Evolutionary conservation across 2,113 vertebrate species (phyloP).

Genomic region (Scortum barcoo): DNA sequence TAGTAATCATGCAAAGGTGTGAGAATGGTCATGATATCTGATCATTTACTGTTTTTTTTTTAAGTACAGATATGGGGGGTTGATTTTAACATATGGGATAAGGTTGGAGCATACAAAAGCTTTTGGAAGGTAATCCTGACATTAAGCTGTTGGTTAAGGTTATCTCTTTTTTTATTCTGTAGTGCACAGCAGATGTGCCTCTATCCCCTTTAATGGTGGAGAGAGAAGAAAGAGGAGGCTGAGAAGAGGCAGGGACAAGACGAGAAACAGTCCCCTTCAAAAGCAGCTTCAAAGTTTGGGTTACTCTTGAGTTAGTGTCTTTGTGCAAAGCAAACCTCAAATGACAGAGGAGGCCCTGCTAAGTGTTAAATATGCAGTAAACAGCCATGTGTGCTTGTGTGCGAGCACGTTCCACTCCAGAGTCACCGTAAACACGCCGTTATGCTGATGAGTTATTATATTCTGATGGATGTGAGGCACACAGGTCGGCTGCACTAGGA

Average conservation of each 20-base stretch:
- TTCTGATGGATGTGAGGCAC: slow-evolving; percentile 50
- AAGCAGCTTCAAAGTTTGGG: slow-evolving; percentile 56
- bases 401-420: not conserved
- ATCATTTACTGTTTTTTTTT: too few relatives aligned
- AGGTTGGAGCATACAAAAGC: not conserved
- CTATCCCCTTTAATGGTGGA: slow-evolving; percentile 50
- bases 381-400: slow-evolving; percentile 30
- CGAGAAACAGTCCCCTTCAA: slow-evolving; percentile 63
- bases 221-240: slow-evolving; percentile 41
- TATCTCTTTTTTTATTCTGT: not conserved
- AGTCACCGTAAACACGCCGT: slow-evolving; percentile 49
- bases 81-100: too few relatives aligned
- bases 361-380: slow-evolving; percentile 53
- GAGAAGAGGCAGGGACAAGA: slow-evolving; percentile 51
- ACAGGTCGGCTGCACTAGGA: not conserved
- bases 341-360: slow-evolving; percentile 63
- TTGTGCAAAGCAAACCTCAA: slow-evolving; percentile 54
- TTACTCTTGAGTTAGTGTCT: slow-evolving; percentile 62
- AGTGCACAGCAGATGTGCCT: not conserved
- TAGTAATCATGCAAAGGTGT: not conserved
- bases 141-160: not conserved
- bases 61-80: too few relatives aligned
- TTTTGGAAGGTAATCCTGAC: not conserved
- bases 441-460: slow-evolving; percentile 52
- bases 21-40: not conserved